These are phyloP conservation scores for Myotis daubentonii DNA, from an alignment of 2,797 vertebrate genomes.

Conservation along the genomic window DNA sequence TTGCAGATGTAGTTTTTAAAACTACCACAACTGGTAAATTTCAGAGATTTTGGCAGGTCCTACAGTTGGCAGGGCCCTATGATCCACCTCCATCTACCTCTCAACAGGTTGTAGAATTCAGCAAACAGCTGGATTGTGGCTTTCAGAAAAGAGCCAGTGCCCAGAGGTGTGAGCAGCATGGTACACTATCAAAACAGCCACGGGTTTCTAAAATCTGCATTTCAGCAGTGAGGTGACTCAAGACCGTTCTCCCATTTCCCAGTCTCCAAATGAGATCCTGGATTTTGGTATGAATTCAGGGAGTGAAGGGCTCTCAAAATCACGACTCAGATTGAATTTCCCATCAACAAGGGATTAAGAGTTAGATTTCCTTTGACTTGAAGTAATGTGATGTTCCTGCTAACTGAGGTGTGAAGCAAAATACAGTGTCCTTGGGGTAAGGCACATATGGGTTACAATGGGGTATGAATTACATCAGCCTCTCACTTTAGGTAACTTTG, in stretches of 20 bases:
- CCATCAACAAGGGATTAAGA: neutral
- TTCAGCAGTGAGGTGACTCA: neutral
- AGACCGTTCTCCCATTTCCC: neutral
- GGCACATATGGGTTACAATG: neutral
- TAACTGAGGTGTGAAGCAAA: neutral
- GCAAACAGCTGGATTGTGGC: neutral
- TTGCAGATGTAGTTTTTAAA: neutral
- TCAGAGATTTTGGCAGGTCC: neutral
- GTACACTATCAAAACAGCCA: neutral
- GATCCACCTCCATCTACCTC: neutral
- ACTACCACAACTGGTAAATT: neutral
- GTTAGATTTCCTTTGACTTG: constrained; percentile 12
- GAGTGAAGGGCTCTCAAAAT: neutral
- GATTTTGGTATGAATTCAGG: neutral
- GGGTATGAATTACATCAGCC: neutral
- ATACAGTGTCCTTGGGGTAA: neutral
- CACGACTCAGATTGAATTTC: neutral
- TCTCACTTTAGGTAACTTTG: neutral
- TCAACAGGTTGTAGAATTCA: neutral
- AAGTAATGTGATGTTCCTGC: neutral
- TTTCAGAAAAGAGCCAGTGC: neutral
- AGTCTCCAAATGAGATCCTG: neutral
- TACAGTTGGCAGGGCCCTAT: neutral
- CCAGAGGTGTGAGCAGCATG: neutral
- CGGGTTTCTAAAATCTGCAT: neutral